These are phyloP conservation scores for Ceyx erithaca DNA, from an alignment of 2,797 vertebrate species.

Conservation along the genomic window DNA sequence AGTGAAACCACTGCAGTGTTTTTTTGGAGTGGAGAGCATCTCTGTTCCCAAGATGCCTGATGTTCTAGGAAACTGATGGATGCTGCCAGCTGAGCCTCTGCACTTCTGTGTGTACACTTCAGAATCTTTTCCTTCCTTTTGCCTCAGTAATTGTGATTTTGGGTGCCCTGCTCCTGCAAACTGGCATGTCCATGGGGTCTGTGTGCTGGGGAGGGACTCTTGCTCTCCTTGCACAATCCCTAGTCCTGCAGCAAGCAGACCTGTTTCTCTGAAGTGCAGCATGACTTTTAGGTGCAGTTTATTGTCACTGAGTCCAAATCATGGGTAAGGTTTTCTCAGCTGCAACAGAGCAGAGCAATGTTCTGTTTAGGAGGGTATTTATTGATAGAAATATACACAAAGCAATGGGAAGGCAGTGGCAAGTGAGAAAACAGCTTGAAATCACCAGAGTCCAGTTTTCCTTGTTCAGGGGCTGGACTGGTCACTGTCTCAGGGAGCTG, in stretches of 20 bases:
- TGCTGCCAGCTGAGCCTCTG: background rate
- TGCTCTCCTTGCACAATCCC: fast-evolving
- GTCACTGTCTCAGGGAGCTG: background rate
- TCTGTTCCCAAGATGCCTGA: background rate
- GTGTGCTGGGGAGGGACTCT: background rate
- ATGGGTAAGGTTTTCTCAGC: background rate
- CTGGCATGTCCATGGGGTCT: fast-evolving
- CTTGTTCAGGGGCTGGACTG: background rate
- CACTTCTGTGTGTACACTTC: too few relatives aligned
- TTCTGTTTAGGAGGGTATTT: background rate
- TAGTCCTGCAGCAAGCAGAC: fast-evolving
- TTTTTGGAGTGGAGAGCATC: background rate
- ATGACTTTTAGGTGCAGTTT: background rate
- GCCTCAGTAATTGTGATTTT: fast-evolving
- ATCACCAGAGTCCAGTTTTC: fast-evolving
- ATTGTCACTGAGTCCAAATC: fast-evolving
- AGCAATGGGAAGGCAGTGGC: background rate
- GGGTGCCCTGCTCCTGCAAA: background rate
- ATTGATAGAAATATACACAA: fast-evolving
- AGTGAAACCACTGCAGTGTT: background rate
- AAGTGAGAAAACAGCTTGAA: background rate
- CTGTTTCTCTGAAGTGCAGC: background rate
- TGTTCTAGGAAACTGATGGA: background rate
- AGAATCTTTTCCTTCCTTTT: background rate
- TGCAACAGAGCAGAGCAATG: background rate